Evolutionary conservation across 2,888 invertebrate genomes (phyloP).

Genomic region (Pegoplata infirma): DNA sequence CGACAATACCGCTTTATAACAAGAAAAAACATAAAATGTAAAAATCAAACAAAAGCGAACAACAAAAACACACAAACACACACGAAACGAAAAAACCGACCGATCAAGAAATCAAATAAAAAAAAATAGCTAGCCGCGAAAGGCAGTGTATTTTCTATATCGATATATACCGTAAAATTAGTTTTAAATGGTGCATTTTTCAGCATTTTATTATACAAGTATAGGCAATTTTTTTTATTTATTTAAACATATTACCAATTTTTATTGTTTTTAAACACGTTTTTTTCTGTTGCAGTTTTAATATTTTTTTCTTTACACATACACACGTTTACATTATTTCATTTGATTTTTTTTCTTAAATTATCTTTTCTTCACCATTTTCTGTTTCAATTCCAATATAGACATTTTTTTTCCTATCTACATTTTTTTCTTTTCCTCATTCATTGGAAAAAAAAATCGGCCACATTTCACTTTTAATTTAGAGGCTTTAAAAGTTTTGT

Average conservation of each 20-base stretch:
- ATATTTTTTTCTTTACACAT: conserved; percentile 41
- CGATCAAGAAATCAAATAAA: conserved; percentile 39
- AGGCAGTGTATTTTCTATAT: conserved; percentile 13
- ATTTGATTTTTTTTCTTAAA: conserved; percentile 36
- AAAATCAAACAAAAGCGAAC: conserved; percentile 52
- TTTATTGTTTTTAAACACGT: conserved; percentile 24
- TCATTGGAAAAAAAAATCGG: conserved; percentile 42
- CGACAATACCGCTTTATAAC: conserved; percentile 41
- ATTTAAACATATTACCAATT: background rate
- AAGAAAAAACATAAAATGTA: conserved; percentile 41
- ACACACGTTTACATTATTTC: conserved; percentile 37
- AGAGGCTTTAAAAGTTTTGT: background rate
- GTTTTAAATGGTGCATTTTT: no score
- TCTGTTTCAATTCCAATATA: conserved; percentile 51
- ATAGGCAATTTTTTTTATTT: no score
- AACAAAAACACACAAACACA: conserved; percentile 57
- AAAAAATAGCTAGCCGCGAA: conserved; percentile 35
- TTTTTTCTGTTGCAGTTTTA: conserved; percentile 6
- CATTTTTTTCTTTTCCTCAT: conserved; percentile 26
- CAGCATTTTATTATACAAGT: no score
- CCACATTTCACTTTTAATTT: conserved; percentile 47
- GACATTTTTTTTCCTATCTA: conserved; percentile 54
- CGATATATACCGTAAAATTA: background rate
- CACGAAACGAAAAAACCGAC: conserved; percentile 35
- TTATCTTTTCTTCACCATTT: conserved; percentile 45